Percentiles rank a stretch among this genome's conserved stretches.
Conservation (phyloP, 1,140 invertebrate genomes). For the Sarcophaga bullata region DNA sequence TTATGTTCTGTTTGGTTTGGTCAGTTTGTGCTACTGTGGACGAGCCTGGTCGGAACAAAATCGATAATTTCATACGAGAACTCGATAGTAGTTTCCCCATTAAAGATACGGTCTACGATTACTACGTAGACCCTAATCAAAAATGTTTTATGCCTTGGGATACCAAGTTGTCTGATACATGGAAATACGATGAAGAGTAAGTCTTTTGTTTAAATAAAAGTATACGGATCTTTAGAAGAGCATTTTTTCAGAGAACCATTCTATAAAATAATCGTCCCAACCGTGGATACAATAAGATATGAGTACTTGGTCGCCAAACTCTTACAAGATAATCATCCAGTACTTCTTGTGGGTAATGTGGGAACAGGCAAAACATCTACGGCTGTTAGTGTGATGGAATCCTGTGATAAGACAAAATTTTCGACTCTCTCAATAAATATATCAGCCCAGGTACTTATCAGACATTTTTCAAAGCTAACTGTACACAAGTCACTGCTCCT, state of each 20-base stretch:
- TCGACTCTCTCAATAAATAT: slow-evolving; percentile 81
- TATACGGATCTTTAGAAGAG: too few relatives aligned
- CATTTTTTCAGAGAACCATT: slow-evolving; percentile 73
- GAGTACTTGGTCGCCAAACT: slow-evolving; percentile 75
- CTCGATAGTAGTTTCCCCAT: slow-evolving; percentile 84
- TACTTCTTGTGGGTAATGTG: slow-evolving; percentile 80
- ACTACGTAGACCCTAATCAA: slow-evolving; percentile 79
- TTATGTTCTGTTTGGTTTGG: slow-evolving; percentile 86
- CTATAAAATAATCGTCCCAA: slow-evolving; percentile 84
- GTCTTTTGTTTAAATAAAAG: neutral
- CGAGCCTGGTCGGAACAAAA: slow-evolving; percentile 80
- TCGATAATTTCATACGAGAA: slow-evolving; percentile 84
- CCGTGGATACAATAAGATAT: slow-evolving; percentile 84
- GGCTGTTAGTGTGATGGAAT: slow-evolving; percentile 73
- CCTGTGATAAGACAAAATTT: slow-evolving; percentile 73
- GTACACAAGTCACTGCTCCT: too few relatives aligned
- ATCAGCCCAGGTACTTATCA: slow-evolving; percentile 74
- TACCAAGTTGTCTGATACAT: slow-evolving; percentile 75
- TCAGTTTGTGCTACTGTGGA: slow-evolving; percentile 82
- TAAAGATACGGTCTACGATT: slow-evolving; percentile 87
- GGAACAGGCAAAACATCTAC: slow-evolving; percentile 86
- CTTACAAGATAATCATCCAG: slow-evolving; percentile 73
- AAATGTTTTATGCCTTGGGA: slow-evolving; percentile 80
- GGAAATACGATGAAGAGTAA: slow-evolving; percentile 77
- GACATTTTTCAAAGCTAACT: too few relatives aligned